phyloP scores from a whole-genome alignment of 2,888 invertebrate species.

The Nephrocerus scutellatus region DNA sequence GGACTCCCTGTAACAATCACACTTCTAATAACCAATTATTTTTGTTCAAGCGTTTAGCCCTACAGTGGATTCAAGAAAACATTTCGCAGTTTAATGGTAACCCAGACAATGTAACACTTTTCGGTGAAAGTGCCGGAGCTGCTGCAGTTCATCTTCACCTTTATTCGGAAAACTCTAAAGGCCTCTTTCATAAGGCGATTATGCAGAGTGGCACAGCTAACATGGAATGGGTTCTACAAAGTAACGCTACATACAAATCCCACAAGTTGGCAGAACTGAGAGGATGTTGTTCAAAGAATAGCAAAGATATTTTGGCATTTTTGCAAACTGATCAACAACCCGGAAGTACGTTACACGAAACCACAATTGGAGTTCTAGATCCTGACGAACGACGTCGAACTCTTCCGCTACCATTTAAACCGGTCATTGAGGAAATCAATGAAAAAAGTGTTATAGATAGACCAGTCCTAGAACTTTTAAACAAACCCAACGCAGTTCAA shows the following conservation, averaged over 20 bases:
- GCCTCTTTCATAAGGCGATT: slow-evolving; percentile 42
- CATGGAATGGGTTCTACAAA: slow-evolving; percentile 43
- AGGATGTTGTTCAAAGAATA: slow-evolving; percentile 24
- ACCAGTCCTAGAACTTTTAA: slow-evolving; percentile 48
- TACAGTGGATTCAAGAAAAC: slow-evolving; percentile 48
- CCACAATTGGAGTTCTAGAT: slow-evolving; percentile 25
- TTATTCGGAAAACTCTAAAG: slow-evolving; percentile 34
- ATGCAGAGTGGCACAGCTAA: slow-evolving; percentile 41
- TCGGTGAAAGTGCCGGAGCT: slow-evolving; percentile 45
- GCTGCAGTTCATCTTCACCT: slow-evolving; percentile 38
- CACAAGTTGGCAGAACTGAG: slow-evolving; percentile 33
- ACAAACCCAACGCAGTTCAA: slow-evolving; percentile 43
- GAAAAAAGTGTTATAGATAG: slow-evolving; percentile 34
- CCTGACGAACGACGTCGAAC: slow-evolving; percentile 37
- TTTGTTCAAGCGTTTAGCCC: slow-evolving; percentile 41
- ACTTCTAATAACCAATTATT: not conserved
- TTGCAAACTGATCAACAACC: slow-evolving; percentile 29
- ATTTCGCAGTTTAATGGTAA: slow-evolving; percentile 48
- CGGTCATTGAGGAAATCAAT: slow-evolving; percentile 35
- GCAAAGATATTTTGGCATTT: slow-evolving; percentile 26
- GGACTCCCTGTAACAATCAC: not conserved
- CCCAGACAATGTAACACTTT: slow-evolving; percentile 41
- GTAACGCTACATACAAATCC: slow-evolving; percentile 27
- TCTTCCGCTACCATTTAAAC: slow-evolving; percentile 37
- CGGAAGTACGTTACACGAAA: slow-evolving; percentile 23